Percentiles rank a stretch among this genome's conserved stretches.
Conservation (phyloP, 2,888 invertebrate species). For the Ichneumon xanthorius region DNA sequence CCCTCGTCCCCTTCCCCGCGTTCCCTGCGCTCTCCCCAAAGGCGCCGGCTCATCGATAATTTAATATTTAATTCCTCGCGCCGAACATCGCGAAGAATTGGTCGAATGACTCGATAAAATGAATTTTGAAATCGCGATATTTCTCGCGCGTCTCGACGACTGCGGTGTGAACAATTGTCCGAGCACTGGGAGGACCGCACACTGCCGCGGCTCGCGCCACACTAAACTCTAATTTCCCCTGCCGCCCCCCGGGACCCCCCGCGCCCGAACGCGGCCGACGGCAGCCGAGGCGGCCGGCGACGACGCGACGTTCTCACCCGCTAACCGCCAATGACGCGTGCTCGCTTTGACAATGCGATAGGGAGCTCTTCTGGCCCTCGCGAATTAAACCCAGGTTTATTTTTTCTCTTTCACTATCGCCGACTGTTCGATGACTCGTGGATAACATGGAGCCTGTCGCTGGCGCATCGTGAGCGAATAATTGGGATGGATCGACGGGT, state of each 20-base stretch:
- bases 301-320: slow-evolving; percentile 64
- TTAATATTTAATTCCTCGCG: too few species aligned
- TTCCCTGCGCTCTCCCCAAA: neutral
- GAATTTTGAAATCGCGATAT: neutral
- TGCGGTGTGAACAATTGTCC: slow-evolving; percentile 55
- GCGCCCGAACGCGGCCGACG: slow-evolving; percentile 67
- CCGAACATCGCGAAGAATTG: too few species aligned
- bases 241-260: slow-evolving; percentile 72
- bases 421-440: neutral
- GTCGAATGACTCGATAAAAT: too few species aligned
- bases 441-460: neutral
- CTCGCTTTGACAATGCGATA: neutral
- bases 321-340: slow-evolving; percentile 52
- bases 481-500: neutral
- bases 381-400: neutral
- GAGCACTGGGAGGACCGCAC: slow-evolving; percentile 74
- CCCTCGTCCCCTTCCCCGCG: slow-evolving; percentile 1
- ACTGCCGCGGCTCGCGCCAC: slow-evolving; percentile 80
- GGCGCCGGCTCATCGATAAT: too few species aligned
- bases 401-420: neutral
- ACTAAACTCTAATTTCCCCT: slow-evolving; percentile 80
- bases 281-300: slow-evolving; percentile 67
- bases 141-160: slow-evolving; percentile 37
- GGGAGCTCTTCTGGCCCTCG: slow-evolving; percentile 38
- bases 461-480: neutral